phyloP scores from a whole-genome alignment of 2,113 vertebrate genomes.

The Columba livia region DNA sequence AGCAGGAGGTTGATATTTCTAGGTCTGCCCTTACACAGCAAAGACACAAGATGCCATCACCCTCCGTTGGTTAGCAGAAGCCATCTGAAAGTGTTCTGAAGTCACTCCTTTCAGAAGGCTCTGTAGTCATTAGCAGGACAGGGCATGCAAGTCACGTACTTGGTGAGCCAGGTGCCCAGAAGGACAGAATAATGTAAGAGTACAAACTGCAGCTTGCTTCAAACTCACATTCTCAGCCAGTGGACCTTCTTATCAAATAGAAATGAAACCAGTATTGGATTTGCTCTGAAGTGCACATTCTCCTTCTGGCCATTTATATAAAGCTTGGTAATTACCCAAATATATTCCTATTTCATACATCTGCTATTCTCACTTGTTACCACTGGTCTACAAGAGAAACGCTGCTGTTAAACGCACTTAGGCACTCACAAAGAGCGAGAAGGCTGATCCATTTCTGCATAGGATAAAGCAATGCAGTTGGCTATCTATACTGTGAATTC shows the following conservation, averaged over 20 bases:
- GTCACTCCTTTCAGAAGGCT: neutral
- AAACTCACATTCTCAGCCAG: neutral
- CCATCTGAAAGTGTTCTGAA: neutral
- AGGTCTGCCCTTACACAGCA: rapidly evolving
- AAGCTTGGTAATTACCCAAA: neutral
- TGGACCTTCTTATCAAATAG: neutral
- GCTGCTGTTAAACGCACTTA: neutral
- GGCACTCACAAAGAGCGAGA: neutral
- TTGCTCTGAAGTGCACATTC: neutral
- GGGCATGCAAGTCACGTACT: too few species aligned
- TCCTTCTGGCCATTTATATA: neutral
- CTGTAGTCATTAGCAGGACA: neutral
- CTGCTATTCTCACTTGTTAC: rapidly evolving
- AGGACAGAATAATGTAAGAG: rapidly evolving
- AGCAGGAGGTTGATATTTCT: rapidly evolving
- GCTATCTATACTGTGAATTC: rapidly evolving
- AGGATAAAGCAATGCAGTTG: rapidly evolving
- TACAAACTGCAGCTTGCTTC: neutral
- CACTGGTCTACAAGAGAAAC: neutral
- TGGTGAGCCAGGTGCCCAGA: neutral
- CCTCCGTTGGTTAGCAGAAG: too few species aligned
- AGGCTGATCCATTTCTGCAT: rapidly evolving
- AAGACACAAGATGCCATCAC: neutral
- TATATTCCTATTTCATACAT: neutral
- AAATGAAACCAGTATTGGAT: neutral